Percentiles rank a stretch among this genome's conserved stretches.
phyloP scores from a whole-genome alignment of 1,140 invertebrate species.

The Anoplolepis gracilipes region DNA sequence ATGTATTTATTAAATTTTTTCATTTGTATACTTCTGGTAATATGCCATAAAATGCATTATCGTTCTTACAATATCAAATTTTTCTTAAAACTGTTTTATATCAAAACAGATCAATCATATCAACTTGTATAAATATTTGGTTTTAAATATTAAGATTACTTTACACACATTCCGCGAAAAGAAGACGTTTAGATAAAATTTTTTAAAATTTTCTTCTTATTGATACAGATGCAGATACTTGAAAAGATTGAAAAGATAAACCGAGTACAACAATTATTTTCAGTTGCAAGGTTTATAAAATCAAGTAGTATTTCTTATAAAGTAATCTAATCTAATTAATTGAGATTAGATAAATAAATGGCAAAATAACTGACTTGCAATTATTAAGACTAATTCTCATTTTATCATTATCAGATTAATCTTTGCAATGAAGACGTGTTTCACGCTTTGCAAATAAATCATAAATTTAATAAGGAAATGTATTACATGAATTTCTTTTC shows the following conservation, averaged over 20 bases:
- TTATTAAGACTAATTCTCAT: not conserved
- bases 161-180: not conserved
- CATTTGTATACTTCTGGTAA: not conserved
- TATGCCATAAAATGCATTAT: not conserved
- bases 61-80: not conserved
- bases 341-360: not conserved
- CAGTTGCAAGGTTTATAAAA: not conserved
- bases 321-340: not conserved
- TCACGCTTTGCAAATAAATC: not conserved
- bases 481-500: not conserved
- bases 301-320: not conserved
- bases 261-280: not conserved
- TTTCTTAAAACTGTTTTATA: not conserved
- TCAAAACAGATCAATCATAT: not conserved
- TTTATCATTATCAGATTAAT: conserved; percentile 23
- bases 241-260: not conserved
- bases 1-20: conserved; percentile 16
- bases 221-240: not conserved
- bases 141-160: not conserved
- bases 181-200: not conserved
- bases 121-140: not conserved
- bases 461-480: not conserved
- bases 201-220: not conserved
- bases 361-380: not conserved
- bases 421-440: not conserved